Conservation (phyloP, 2,888 invertebrate species). For the Lacanobia oleracea region DNA sequence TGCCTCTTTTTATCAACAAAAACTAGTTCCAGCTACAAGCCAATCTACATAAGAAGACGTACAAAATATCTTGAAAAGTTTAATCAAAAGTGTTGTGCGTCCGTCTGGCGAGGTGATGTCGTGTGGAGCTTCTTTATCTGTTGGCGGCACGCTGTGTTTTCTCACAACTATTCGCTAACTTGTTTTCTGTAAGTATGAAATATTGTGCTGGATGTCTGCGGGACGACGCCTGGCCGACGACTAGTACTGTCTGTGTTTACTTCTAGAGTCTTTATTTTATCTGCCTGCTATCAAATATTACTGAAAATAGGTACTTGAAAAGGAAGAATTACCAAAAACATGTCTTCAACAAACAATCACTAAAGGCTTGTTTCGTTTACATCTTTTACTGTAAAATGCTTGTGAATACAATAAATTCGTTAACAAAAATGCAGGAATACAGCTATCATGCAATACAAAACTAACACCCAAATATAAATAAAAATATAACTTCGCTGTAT, state of each 20-base stretch:
- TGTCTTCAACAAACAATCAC: not conserved
- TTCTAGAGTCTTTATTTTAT: slow-evolving; percentile 12
- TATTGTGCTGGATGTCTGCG: slow-evolving; percentile 74
- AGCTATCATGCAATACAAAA: not conserved
- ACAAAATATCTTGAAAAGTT: slow-evolving; percentile 26
- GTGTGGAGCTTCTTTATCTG: slow-evolving; percentile 76
- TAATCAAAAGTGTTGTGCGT: slow-evolving; percentile 48
- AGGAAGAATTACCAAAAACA: not conserved
- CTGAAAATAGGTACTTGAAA: too few relatives aligned
- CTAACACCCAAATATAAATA: not conserved
- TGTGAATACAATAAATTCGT: not conserved
- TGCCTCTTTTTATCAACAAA: not conserved
- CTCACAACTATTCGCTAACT: slow-evolving; percentile 72
- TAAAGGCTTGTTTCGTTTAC: not conserved
- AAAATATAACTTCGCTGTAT: not conserved
- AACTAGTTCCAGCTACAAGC: not conserved
- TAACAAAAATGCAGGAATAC: not conserved
- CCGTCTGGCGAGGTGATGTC: slow-evolving; percentile 46
- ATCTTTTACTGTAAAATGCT: not conserved
- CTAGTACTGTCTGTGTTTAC: slow-evolving; percentile 28
- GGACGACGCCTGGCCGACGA: slow-evolving; percentile 49
- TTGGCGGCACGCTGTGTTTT: slow-evolving; percentile 76
- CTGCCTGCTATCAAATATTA: not conserved
- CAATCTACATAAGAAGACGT: slow-evolving; percentile 47
- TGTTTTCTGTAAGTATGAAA: slow-evolving; percentile 83